Evolutionary conservation across 2,888 invertebrate genomes (phyloP), one percentile per base, ranked within the genome.

Genomic region (Germaria angustata): DNA sequence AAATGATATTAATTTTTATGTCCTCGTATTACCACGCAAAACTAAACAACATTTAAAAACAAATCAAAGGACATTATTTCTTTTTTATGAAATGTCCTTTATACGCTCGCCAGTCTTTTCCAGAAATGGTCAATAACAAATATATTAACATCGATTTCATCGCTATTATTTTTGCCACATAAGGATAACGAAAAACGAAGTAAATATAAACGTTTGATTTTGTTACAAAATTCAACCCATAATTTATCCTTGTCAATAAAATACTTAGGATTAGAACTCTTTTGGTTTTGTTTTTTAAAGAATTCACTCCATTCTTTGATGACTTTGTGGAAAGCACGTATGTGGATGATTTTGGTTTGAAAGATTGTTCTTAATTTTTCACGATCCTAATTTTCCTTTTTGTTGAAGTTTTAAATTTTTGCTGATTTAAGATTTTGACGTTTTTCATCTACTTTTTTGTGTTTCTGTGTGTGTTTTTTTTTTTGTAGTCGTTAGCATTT

Each of bases 231-330:
- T 57, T 28, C 63, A 49, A 20, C 9, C 34, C 69, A 63, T 73
- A 73, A 81, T 81, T 81, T 81, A 78, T 78, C 41, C 39, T 36
- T 66, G 76, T 77, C 81, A 77, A 59, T 71, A 61, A 65, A 41
- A 34, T 34, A 39, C 34, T 28, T 20, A 41, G 9, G 36, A 51
- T 59, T 46, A 22, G 22, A 24, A 15, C 55, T n/a, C 13, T n/a
- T n/a, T n/a, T n/a, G n/a, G n/a, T n/a, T 20, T 20, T 17, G 2
- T 28, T 49, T 20, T 51, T 61, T 3, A 41, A 6, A 13, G 36
- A 9, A 17, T 20, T 28, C 28, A 72, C 32, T 63, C 39, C n/a
- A 63, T 44, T 57, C 28, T 44, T 39, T 53, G 68, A 44, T 63
- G 34, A 32, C 15, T 22, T 69, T 63, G 66, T 55, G 8, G 55